A percentile compares a stretch with the other conserved stretches of the same genome.
Conservation (phyloP, 1,140 invertebrate species). For the Gryllus bimaculatus region DNA sequence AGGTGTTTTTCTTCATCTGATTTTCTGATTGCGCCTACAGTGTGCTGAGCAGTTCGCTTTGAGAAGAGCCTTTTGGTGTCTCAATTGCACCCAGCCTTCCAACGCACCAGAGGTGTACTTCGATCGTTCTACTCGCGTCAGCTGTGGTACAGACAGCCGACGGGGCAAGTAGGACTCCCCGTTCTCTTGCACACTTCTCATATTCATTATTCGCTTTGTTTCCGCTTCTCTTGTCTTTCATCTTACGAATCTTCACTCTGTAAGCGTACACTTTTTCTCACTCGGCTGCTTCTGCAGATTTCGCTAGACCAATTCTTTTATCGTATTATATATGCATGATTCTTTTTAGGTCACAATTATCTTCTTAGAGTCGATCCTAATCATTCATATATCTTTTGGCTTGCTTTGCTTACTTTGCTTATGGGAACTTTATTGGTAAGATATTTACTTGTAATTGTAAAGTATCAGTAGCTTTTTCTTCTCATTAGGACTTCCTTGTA, state of each 20-base stretch:
- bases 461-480: not conserved
- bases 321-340: not conserved
- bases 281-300: not conserved
- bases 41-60: not conserved
- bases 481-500: not conserved
- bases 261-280: constrained; percentile 4
- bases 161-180: not conserved
- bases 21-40: not conserved
- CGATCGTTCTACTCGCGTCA: not conserved
- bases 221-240: not conserved
- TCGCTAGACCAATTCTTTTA: not conserved
- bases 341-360: not conserved
- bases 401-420: not conserved
- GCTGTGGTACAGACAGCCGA: not conserved
- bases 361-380: not conserved
- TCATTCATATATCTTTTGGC: not conserved
- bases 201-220: not conserved
- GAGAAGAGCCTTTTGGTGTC: not conserved
- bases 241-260: not conserved
- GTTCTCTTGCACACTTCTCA: not conserved
- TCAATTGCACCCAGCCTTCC: not conserved
- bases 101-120: not conserved
- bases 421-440: not conserved
- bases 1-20: not conserved
- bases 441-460: not conserved